Evolutionary conservation across 1,140 invertebrate species (phyloP), one percentile per base, ranked within the genome.

Genomic region (Lepidurus arcticus): DNA sequence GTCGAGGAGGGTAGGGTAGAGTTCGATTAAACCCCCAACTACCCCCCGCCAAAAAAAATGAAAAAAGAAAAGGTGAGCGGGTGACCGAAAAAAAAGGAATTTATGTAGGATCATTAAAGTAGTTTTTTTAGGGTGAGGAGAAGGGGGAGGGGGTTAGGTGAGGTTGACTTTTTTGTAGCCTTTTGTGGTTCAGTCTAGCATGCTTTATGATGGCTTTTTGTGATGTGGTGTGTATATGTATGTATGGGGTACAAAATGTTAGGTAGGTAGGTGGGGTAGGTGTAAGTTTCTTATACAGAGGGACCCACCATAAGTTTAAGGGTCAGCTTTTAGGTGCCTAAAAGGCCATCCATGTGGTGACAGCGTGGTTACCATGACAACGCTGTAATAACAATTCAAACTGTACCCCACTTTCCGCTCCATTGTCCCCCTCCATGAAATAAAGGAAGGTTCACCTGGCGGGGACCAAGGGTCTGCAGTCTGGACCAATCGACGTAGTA

Each of bases 271-370:
- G 34, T 34, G 34, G 34, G 34, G 34, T 34, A 34, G 34, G 34
- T 34, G 34, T 34, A 34, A 34, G 34, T 34, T 34, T 34, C 34
- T 34, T 34, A 34, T 34, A 34, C 34, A 34, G 34, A 34, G 34
- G 34, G 34, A 34, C 34, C 34, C 34, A 34, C 34, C 34, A 34
- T 34, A 34, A 34, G 0, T 34, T 65, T 65, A 65, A 65, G 53
- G 53, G 53, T 65, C 53, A 65, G 53, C 53, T 16, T n/a, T n/a
- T n/a, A 21, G 53, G 16, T 13, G 13, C 53, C 21, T n/a, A 65
- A 65, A 65, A 65, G 53, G 53, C 53, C 53, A 65, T 65, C 53
- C 4, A 65, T 65, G 53, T 65, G 53, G 53, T 65, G 53, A 65
- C 53, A 34, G 34, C 34, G 34, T 34, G 34, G 53, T 65, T 65